phyloP scores from a whole-genome alignment of 1,140 invertebrate species.

The Macrotrachela quadricornifera region DNA sequence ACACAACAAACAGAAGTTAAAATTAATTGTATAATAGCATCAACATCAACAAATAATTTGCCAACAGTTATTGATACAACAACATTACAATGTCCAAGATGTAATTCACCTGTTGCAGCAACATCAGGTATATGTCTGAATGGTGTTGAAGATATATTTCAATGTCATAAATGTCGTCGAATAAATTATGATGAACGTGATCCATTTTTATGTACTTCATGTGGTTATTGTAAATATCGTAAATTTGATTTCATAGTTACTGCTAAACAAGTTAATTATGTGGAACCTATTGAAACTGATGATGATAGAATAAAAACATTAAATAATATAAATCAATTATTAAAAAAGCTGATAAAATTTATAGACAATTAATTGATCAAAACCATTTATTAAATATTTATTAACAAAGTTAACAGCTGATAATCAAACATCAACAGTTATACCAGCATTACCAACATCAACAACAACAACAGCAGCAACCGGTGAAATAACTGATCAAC shows the following conservation, averaged over 20 bases:
- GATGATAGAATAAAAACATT: slow-evolving; percentile 69
- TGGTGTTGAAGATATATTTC: slow-evolving; percentile 94
- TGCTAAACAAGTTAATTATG: slow-evolving; percentile 70
- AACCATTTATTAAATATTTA: slow-evolving; percentile 62
- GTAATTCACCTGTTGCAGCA: slow-evolving; percentile 73
- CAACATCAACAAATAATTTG: slow-evolving; percentile 43
- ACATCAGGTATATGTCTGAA: slow-evolving; percentile 90
- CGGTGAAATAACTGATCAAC: neutral
- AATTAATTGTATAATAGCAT: slow-evolving; percentile 57
- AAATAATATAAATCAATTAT: slow-evolving; percentile 57
- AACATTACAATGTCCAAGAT: slow-evolving; percentile 67
- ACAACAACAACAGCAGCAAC: too few species aligned
- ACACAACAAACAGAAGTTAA: slow-evolving; percentile 83
- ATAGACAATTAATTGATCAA: slow-evolving; percentile 61
- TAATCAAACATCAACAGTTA: too few species aligned
- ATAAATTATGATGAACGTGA: slow-evolving; percentile 99
- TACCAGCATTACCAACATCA: too few species aligned
- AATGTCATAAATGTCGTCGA: slow-evolving; percentile 41
- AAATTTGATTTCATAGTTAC: slow-evolving; percentile 83
- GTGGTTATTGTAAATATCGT: slow-evolving; percentile 98
- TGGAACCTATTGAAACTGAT: slow-evolving; percentile 86
- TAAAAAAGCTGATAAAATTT: slow-evolving; percentile 79
- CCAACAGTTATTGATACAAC: neutral
- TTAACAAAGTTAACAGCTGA: slow-evolving; percentile 29
- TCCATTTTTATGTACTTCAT: slow-evolving; percentile 90